These are phyloP conservation scores for Petrocephalus schoutedeni DNA, from an alignment of 2,797 vertebrate genomes.

Conservation along the genomic window DNA sequence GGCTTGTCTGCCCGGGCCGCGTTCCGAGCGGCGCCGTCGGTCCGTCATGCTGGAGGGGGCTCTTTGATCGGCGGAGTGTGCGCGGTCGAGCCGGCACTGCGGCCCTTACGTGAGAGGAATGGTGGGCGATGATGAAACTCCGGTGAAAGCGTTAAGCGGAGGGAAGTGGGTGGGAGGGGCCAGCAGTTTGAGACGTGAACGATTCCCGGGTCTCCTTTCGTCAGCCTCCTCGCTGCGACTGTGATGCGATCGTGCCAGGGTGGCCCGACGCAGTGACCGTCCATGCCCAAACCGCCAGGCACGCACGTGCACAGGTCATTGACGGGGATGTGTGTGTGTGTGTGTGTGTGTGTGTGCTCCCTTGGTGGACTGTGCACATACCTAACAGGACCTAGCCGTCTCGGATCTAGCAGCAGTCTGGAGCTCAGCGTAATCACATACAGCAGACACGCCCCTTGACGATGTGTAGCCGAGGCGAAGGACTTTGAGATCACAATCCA, in stretches of 20 bases:
- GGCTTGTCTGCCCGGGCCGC: neutral
- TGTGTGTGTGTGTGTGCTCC: neutral
- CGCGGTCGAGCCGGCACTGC: neutral
- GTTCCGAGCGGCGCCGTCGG: neutral
- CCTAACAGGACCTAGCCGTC: neutral
- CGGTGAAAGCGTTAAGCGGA: neutral
- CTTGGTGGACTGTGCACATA: neutral
- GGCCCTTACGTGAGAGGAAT: neutral
- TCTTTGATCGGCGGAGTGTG: slow-evolving; percentile 11
- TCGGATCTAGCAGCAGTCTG: neutral
- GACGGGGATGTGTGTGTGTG: neutral
- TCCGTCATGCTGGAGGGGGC: neutral
- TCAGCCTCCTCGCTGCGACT: neutral
- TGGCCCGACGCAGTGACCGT: neutral
- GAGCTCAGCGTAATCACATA: neutral
- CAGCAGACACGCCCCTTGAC: neutral
- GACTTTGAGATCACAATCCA: neutral
- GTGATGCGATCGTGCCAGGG: neutral
- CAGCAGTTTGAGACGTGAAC: neutral
- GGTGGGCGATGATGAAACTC: slow-evolving; percentile 12
- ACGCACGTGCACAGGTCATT: neutral
- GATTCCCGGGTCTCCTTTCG: neutral
- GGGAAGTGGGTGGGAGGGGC: neutral
- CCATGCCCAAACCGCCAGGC: too few relatives aligned
- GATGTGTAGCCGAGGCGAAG: neutral